phyloP scores from a whole-genome alignment of 2,113 vertebrate species.

The Scortum barcoo region DNA sequence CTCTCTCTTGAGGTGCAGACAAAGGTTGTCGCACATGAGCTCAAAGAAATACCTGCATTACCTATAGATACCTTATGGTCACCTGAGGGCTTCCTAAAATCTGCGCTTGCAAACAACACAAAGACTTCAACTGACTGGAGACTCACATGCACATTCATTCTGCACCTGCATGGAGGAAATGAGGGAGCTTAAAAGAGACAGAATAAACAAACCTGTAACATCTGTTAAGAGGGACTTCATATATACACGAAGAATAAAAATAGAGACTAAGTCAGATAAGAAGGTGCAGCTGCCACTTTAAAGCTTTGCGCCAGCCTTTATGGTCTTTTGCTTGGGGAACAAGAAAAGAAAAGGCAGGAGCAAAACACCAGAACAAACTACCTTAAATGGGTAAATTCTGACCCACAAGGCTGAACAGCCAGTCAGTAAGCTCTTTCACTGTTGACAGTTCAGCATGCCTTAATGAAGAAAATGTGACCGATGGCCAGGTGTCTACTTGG shows the following conservation, averaged over 20 bases:
- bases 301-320: neutral
- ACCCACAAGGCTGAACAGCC: slow-evolving; percentile 13
- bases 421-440: neutral
- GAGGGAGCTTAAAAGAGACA: neutral
- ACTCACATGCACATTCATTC: neutral
- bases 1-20: slow-evolving; percentile 13
- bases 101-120: neutral
- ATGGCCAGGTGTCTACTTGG: neutral
- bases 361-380: slow-evolving; percentile 17
- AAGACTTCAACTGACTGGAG: neutral
- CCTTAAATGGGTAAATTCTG: slow-evolving; percentile 64
- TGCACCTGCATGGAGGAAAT: neutral
- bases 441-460: neutral
- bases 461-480: neutral
- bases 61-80: neutral
- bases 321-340: neutral
- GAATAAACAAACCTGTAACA: neutral
- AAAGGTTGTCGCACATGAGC: neutral
- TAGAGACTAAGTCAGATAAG: neutral
- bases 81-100: slow-evolving; percentile 3
- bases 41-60: slow-evolving; percentile 3
- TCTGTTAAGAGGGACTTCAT: neutral
- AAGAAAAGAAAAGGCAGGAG: slow-evolving; percentile 23
- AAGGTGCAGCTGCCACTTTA: neutral
- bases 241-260: neutral